Conservation (phyloP, 2,888 invertebrate genomes). For the Cephus pygmeus region DNA sequence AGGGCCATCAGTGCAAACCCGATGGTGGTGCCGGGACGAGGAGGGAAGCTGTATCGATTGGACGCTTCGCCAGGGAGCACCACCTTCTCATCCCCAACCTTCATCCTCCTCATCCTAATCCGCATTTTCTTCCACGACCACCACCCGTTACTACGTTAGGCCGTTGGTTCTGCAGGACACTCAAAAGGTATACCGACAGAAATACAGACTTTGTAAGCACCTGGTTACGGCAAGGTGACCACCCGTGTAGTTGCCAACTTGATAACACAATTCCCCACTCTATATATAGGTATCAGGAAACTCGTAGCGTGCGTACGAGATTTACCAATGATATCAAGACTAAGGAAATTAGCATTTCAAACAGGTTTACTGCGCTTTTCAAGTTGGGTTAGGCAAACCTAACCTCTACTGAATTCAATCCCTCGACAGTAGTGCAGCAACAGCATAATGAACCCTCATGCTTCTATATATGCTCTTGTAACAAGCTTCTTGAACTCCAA, state of each 20-base stretch:
- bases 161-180: background rate
- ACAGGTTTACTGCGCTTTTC: background rate
- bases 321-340: background rate
- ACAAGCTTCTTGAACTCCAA: background rate
- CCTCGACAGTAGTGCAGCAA: background rate
- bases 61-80: constrained; percentile 56
- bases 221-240: background rate
- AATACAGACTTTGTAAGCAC: background rate
- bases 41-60: constrained; percentile 63
- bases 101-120: background rate
- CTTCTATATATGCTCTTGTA: background rate
- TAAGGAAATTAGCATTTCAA: background rate
- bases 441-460: background rate
- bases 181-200: background rate
- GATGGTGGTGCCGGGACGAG: constrained; percentile 18
- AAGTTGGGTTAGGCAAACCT: background rate
- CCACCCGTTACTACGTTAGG: background rate
- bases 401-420: background rate
- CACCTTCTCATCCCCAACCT: constrained; percentile 15
- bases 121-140: background rate
- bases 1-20: constrained; percentile 10
- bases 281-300: background rate
- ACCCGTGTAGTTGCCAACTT: background rate
- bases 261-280: background rate
- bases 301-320: background rate